Evolutionary conservation across 2,888 invertebrate species (phyloP).

Genomic region (Papilio protenor): DNA sequence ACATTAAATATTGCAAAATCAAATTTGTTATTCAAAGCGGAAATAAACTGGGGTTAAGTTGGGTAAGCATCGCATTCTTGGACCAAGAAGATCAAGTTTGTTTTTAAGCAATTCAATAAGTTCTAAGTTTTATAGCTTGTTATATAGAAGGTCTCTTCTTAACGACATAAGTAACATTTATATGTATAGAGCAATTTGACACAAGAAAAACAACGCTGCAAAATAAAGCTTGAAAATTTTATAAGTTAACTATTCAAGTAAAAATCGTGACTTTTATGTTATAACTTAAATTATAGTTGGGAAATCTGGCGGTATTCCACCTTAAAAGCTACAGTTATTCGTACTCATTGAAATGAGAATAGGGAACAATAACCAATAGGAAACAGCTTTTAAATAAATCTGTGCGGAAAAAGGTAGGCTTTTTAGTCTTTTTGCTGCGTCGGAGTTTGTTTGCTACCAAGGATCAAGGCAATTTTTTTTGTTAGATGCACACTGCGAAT

Average conservation of each 20-base stretch:
- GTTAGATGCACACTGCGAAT: too few species aligned
- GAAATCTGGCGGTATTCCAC: too few species aligned
- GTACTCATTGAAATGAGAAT: too few species aligned
- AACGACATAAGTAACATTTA: conserved; percentile 21
- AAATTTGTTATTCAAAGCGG: conserved; percentile 50
- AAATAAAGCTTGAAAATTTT: conserved; percentile 59
- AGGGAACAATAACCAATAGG: too few species aligned
- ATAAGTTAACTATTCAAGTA: conserved; percentile 47
- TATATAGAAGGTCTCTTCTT: conserved; percentile 12
- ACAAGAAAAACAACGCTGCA: conserved; percentile 67
- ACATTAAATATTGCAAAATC: conserved; percentile 39
- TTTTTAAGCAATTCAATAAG: conserved; percentile 56
- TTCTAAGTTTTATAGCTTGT: conserved; percentile 47
- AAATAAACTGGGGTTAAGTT: conserved; percentile 55
- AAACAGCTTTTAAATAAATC: too few species aligned
- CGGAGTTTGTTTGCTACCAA: too few species aligned
- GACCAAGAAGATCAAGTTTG: conserved; percentile 56
- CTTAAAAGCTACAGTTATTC: too few species aligned
- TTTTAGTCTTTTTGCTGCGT: too few species aligned
- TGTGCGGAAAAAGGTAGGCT: too few species aligned
- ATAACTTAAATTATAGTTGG: neutral
- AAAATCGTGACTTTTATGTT: conserved; percentile 19
- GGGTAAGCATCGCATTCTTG: conserved; percentile 72
- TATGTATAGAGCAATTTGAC: conserved; percentile 62
- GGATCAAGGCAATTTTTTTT: too few species aligned